Evolutionary conservation across 2,888 invertebrate species (phyloP).

Genomic region (Aplocera efformata): DNA sequence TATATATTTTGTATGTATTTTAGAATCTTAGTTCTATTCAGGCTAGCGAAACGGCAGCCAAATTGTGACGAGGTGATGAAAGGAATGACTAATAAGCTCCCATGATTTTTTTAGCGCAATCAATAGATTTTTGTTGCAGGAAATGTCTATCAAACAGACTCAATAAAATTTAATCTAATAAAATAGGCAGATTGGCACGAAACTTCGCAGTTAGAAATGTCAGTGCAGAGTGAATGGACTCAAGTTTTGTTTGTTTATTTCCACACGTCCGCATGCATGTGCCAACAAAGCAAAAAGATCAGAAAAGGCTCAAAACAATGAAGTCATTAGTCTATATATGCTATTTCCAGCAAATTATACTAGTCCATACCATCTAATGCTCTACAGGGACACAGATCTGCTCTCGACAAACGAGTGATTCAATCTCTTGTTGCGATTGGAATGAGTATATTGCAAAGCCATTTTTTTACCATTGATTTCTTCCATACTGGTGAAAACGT

Average conservation of each 20-base stretch:
- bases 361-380: no score
- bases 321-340: constrained; percentile 44
- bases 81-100: constrained; percentile 24
- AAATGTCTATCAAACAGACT: constrained; percentile 37
- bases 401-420: no score
- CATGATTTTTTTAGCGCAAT: constrained; percentile 22
- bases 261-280: constrained; percentile 68
- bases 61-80: constrained; percentile 12
- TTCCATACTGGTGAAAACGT: no score
- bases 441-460: no score
- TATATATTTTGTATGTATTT: no score
- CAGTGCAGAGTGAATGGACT: constrained; percentile 75
- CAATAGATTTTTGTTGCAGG: constrained; percentile 26
- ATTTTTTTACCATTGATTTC: no score
- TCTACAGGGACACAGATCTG: no score
- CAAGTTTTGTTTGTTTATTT: constrained; percentile 69
- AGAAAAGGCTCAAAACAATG: constrained; percentile 57
- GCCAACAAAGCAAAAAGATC: constrained; percentile 63
- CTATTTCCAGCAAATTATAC: constrained; percentile 41
- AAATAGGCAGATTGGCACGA: constrained; percentile 62
- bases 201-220: constrained; percentile 64
- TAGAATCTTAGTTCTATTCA: no score
- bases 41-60: background rate
- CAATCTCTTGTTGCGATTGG: no score
- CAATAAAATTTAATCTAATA: constrained; percentile 45